These are phyloP conservation scores for Acomys russatus DNA, from an alignment of 2,797 vertebrate species.

Conservation along the genomic window DNA sequence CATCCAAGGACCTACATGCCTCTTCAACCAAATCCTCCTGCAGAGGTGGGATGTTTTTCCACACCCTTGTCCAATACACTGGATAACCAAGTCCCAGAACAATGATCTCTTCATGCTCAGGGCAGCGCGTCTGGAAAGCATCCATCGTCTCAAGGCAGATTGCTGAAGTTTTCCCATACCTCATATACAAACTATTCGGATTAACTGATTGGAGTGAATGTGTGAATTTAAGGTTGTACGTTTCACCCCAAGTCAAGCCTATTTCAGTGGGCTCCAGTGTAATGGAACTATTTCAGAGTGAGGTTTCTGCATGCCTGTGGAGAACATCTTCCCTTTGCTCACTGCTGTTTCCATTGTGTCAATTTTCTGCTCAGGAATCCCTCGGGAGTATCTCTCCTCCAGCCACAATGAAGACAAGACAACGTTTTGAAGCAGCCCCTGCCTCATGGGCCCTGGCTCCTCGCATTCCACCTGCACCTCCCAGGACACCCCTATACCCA, in stretches of 20 bases:
- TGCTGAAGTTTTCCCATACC: constrained; percentile 65
- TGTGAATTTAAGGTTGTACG: constrained; percentile 33
- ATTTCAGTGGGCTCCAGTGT: constrained; percentile 44
- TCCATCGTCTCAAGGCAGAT: constrained; percentile 25
- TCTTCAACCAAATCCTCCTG: background rate
- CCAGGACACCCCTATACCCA: accelerated
- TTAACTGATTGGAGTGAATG: constrained; percentile 28
- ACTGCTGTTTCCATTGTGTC: background rate
- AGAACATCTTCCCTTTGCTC: background rate
- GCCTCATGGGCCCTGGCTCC: background rate
- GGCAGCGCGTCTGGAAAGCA: constrained; percentile 49
- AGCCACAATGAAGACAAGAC: background rate
- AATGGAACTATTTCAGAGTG: constrained; percentile 59
- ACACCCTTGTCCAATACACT: background rate
- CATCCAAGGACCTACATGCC: background rate
- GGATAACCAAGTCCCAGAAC: constrained; percentile 47
- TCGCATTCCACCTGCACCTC: background rate
- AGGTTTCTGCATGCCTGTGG: background rate
- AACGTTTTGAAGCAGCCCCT: background rate
- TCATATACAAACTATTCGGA: background rate
- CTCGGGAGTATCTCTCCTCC: background rate
- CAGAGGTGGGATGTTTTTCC: background rate
- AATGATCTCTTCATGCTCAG: constrained; percentile 16
- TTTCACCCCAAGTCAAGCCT: constrained; percentile 46
- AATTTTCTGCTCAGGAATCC: constrained; percentile 24